phyloP scores from a whole-genome alignment of 1,140 invertebrate genomes.

The Cotesia chilonis region DNA sequence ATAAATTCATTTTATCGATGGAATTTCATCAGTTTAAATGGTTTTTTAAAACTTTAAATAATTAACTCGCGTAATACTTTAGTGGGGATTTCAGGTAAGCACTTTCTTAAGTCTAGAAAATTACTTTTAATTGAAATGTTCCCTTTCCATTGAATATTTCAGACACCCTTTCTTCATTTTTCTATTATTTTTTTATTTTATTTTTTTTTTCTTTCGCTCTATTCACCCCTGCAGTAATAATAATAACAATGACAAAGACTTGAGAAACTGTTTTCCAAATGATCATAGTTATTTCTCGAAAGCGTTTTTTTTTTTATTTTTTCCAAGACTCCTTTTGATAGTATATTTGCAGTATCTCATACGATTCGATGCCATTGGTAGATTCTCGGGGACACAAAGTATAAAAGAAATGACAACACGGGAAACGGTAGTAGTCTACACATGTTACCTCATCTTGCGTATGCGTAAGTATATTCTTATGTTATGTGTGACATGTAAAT shows the following conservation, averaged over 20 bases:
- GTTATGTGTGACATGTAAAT: conserved; percentile 11
- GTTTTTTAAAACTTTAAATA: background rate
- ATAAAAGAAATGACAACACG: background rate
- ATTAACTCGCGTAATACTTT: background rate
- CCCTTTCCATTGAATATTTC: conserved; percentile 56
- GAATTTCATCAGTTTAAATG: background rate
- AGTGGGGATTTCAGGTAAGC: conserved; percentile 29
- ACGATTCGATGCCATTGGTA: background rate
- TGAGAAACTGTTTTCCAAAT: conserved; percentile 23
- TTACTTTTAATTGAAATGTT: conserved; percentile 62
- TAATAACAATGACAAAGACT: conserved; percentile 28
- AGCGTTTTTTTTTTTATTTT: conserved; percentile 30
- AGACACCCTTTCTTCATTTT: conserved; percentile 23
- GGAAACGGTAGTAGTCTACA: conserved; percentile 35
- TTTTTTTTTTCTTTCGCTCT: background rate
- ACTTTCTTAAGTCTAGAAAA: conserved; percentile 41
- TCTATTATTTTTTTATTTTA: conserved; percentile 1
- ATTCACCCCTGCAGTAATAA: conserved; percentile 1
- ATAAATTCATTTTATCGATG: conserved; percentile 5
- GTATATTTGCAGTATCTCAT: conserved; percentile 10
- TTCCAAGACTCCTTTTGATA: background rate
- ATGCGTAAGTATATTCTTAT: conserved; percentile 15
- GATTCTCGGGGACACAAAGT: background rate
- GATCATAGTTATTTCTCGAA: conserved; percentile 34
- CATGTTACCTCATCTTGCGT: conserved; percentile 27